Percentiles rank a stretch among this genome's conserved stretches.
Conservation (phyloP, 64 coral and sea anemone species). For the Pocillopora verrucosa region DNA sequence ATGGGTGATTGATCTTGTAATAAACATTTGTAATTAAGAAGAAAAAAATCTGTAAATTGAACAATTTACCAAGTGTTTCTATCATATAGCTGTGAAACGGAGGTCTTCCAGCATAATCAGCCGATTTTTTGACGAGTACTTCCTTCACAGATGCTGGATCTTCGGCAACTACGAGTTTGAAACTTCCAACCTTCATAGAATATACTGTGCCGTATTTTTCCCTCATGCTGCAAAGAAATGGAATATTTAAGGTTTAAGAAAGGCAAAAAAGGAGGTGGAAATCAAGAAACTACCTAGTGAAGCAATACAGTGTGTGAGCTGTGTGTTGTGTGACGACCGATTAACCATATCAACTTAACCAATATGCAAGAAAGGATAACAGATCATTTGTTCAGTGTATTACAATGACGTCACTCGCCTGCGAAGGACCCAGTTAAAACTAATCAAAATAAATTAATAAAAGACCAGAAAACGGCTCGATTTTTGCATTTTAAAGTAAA, state of each 20-base stretch:
- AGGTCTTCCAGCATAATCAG: slow-evolving; percentile 43
- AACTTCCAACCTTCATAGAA: slow-evolving; percentile 13
- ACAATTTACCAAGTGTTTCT: neutral
- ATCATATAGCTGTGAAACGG: neutral
- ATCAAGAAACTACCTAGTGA: neutral
- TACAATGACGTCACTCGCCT: too few relatives aligned
- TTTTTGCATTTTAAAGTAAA: too few relatives aligned
- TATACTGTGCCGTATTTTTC: neutral
- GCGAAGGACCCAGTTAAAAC: too few relatives aligned
- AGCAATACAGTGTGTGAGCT: too few relatives aligned
- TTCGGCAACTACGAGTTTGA: neutral
- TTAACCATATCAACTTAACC: too few relatives aligned
- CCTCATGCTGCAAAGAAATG: neutral
- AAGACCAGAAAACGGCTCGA: too few relatives aligned
- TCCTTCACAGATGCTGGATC: slow-evolving; percentile 30
- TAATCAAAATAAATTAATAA: too few relatives aligned
- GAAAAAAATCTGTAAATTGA: neutral
- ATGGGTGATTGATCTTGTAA: too few relatives aligned
- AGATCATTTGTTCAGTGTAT: too few relatives aligned
- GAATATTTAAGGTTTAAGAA: neutral
- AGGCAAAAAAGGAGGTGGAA: neutral
- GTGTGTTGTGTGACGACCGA: too few relatives aligned
- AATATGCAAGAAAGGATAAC: too few relatives aligned
- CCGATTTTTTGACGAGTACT: slow-evolving; percentile 31
- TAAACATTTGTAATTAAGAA: too few relatives aligned